Evolutionary conservation across 2,113 vertebrate genomes (phyloP).

Genomic region (Baryphthengus martii): DNA sequence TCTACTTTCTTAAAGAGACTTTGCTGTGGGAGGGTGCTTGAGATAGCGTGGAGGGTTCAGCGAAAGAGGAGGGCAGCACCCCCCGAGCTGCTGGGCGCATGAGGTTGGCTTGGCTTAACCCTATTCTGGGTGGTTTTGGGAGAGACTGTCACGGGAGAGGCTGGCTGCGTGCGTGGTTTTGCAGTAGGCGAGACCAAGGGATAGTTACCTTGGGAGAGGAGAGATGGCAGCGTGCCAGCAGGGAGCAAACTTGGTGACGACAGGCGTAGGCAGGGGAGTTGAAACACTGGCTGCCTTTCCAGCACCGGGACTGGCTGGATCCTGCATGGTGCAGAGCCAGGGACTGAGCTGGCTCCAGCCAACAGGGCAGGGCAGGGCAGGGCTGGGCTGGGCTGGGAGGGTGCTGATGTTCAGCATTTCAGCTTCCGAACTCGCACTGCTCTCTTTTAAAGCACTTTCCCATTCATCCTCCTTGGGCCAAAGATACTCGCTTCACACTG

Average conservation of each 20-base stretch:
- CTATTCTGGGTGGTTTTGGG: background rate
- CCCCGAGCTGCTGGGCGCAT: fast-evolving
- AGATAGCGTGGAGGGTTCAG: background rate
- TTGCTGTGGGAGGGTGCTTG: fast-evolving
- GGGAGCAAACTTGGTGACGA: fast-evolving
- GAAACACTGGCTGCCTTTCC: fast-evolving
- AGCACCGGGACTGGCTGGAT: background rate
- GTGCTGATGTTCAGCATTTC: background rate
- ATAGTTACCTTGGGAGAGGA: background rate
- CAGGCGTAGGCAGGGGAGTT: fast-evolving
- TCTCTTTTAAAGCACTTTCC: background rate
- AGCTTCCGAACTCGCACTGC: background rate
- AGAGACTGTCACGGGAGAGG: background rate
- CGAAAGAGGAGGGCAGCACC: fast-evolving
- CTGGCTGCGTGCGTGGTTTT: background rate
- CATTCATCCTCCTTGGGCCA: background rate
- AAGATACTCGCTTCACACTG: background rate
- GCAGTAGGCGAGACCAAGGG: background rate
- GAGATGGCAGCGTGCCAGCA: background rate
- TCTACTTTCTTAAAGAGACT: background rate
- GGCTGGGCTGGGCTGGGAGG: background rate
- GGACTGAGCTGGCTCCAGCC: background rate
- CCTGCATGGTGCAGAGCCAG: background rate
- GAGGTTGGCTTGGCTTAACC: background rate
- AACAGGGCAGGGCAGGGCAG: fast-evolving